phyloP scores from a whole-genome alignment of 2,113 vertebrate genomes.

The Chionis minor region DNA sequence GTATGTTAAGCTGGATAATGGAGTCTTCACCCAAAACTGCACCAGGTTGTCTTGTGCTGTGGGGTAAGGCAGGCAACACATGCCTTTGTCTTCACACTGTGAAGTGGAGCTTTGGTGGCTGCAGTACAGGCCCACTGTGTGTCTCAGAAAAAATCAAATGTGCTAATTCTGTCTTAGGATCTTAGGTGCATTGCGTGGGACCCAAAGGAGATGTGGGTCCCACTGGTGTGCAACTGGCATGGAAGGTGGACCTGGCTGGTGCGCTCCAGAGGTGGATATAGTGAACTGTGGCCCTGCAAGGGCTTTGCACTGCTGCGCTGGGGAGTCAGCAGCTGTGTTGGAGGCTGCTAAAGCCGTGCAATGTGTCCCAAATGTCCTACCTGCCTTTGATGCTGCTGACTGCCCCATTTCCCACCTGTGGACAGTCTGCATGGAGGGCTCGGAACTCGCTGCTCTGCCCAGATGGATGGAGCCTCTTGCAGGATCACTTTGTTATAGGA shows the following conservation, averaged over 20 bases:
- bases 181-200: neutral
- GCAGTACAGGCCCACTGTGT: neutral
- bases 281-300: neutral
- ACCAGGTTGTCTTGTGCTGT: neutral
- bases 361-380: neutral
- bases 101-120: neutral
- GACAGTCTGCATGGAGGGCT: neutral
- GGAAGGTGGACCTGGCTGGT: neutral
- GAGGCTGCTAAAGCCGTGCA: neutral
- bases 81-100: neutral
- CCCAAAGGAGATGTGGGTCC: neutral
- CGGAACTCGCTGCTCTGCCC: neutral
- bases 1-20: neutral
- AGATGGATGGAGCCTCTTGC: neutral
- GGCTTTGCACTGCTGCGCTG: neutral
- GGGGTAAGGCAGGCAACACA: neutral
- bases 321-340: neutral
- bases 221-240: neutral
- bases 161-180: neutral
- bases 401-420: rapidly evolving
- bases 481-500: neutral
- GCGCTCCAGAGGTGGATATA: neutral
- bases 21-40: neutral
- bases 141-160: neutral
- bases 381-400: neutral